phyloP scores from a whole-genome alignment of 1,140 invertebrate genomes.

The Frieseomelitta varia region DNA sequence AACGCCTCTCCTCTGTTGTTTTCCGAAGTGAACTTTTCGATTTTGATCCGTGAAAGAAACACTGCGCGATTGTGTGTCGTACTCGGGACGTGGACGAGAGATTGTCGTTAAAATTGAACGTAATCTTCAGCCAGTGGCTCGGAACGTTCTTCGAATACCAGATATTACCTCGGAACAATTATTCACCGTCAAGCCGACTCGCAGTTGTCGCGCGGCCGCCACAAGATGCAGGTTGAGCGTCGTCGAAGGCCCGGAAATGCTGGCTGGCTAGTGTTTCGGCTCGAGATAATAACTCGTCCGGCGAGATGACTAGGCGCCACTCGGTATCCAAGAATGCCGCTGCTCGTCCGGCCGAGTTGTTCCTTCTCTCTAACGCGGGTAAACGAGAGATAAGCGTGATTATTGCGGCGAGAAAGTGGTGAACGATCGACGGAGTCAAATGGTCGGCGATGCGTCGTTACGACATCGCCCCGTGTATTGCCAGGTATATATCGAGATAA shows the following conservation, averaged over 20 bases:
- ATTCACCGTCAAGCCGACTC: conserved; percentile 21
- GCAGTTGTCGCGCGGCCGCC: conserved; percentile 4
- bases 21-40: neutral
- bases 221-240: conserved; percentile 43
- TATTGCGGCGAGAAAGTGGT: conserved; percentile 25
- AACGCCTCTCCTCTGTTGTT: too few species aligned
- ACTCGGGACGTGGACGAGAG: neutral
- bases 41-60: too few species aligned
- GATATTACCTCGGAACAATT: conserved; percentile 26
- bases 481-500: neutral
- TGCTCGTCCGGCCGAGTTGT: conserved; percentile 24
- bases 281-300: conserved; percentile 77
- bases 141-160: neutral
- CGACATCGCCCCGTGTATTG: neutral
- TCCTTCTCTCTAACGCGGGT: conserved; percentile 45
- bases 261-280: conserved; percentile 65
- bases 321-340: conserved; percentile 74
- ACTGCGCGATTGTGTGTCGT: too few species aligned
- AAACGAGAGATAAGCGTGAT: conserved; percentile 44
- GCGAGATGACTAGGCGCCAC: conserved; percentile 73
- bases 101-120: neutral
- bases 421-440: conserved; percentile 1
- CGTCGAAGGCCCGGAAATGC: conserved; percentile 49
- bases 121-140: neutral
- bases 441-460: conserved; percentile 7